Conservation (phyloP, 2,797 vertebrate species). For the Sternarchorhynchus goeldii region DNA sequence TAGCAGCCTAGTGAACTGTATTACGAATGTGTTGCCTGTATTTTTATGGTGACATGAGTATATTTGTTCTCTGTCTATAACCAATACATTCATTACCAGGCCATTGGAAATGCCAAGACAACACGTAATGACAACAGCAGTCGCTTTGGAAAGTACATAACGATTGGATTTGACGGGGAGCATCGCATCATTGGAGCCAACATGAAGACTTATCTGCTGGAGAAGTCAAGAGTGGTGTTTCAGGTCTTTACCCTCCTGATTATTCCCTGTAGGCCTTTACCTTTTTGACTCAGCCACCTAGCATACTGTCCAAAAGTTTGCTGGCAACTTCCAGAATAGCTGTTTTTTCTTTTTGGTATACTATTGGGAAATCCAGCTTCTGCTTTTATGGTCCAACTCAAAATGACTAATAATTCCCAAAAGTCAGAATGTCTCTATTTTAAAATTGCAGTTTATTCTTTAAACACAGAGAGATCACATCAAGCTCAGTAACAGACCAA, state of each 20-base stretch:
- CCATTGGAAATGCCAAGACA: conserved; percentile 97
- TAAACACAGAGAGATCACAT: neutral
- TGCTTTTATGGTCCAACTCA: neutral
- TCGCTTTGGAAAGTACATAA: conserved; percentile 97
- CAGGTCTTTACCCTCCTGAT: conserved; percentile 75
- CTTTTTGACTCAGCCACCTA: neutral
- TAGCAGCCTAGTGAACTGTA: neutral
- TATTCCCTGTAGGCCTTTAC: neutral
- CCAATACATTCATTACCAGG: conserved; percentile 68
- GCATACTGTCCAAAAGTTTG: too few species aligned
- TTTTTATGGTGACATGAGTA: neutral
- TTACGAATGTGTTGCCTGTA: neutral
- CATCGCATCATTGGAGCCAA: conserved; percentile 91
- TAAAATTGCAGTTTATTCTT: neutral
- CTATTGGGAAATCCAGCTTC: neutral
- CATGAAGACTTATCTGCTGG: conserved; percentile 97
- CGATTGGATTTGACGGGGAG: conserved; percentile 92
- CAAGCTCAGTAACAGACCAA: too few species aligned
- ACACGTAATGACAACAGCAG: conserved; percentile 99
- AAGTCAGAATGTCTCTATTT: neutral
- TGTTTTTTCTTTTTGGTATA: neutral
- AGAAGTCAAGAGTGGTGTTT: conserved; percentile 98
- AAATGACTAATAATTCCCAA: neutral
- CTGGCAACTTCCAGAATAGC: too few species aligned
- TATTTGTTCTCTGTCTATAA: neutral